These are phyloP conservation scores for Drosophila phalerata DNA, from an alignment of 2,888 invertebrate genomes.

Conservation along the genomic window DNA sequence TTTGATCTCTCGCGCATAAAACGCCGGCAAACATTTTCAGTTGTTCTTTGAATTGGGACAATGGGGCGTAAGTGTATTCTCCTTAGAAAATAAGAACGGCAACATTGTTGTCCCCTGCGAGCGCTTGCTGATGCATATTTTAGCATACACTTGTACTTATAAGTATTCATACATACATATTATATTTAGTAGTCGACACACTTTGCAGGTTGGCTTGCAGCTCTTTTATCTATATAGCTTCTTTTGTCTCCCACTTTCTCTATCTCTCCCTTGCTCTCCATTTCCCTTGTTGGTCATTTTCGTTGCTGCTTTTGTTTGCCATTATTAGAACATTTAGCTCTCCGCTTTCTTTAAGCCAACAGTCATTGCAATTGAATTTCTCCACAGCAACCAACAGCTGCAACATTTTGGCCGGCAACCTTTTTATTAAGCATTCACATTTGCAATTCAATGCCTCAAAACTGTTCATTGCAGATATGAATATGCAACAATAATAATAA, in stretches of 20 bases:
- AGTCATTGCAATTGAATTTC: conserved; percentile 18
- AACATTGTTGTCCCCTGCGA: conserved; percentile 44
- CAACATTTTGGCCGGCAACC: conserved; percentile 38
- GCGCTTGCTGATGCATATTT: conserved; percentile 68
- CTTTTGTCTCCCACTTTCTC: not conserved
- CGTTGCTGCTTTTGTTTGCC: conserved; percentile 47
- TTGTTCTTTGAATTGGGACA: conserved; percentile 30
- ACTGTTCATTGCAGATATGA: conserved; percentile 33
- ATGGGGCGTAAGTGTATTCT: conserved; percentile 45
- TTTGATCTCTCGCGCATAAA: conserved; percentile 57
- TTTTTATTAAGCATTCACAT: conserved; percentile 49
- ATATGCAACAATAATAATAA: conserved; percentile 42
- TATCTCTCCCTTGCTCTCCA: not conserved
- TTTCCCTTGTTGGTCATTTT: conserved; percentile 36
- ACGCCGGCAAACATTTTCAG: conserved; percentile 35
- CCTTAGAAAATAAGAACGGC: conserved; percentile 25
- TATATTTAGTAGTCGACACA: conserved; percentile 48
- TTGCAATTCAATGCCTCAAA: conserved; percentile 47
- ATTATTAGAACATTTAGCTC: conserved; percentile 59
- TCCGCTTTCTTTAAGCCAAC: conserved; percentile 42
- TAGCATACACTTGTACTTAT: conserved; percentile 52
- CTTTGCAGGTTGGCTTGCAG: conserved; percentile 26
- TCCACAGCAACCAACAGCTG: conserved; percentile 16
- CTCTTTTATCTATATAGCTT: conserved; percentile 18
- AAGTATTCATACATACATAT: conserved; percentile 9